Evolutionary conservation across 2,113 vertebrate genomes (phyloP), one percentile per base, ranked within the genome.

Genomic region (Seriola rivoliana): DNA sequence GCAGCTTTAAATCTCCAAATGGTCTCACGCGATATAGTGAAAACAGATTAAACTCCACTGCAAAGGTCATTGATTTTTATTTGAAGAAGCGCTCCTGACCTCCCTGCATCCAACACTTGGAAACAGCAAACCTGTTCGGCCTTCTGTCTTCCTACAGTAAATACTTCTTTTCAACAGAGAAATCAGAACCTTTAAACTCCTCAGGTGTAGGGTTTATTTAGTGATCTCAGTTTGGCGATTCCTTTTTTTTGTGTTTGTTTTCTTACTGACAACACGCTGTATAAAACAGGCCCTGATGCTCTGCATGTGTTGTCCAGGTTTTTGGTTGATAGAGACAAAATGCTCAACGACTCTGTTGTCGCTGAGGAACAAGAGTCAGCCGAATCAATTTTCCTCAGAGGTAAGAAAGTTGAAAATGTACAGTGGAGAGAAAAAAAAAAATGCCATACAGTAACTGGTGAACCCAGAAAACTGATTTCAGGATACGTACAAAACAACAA

Each of bases 391-490:
- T 73, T 57, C 59, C 84, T 84, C 80, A 58, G 29, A 50, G 75
- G 68, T 48, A 63, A 82, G 36, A 80, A 10, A 42, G 74, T 52
- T 76, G 77, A 86, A 80, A 65, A 54, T 76, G 34, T 42, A 77
- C 48, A 71, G 17, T 73, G 69, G 62, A 54, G 46, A 64, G 62
- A 60, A 63, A 38, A 21, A 19, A 60, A 54, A 54, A 52, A 36
- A 76, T 42, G 32, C 42, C 52, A 78, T 25, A 10, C 52, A 11
- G 21, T 62, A 64, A 78, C 87, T 75, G 72, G 40, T 55, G 85
- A 80, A 38, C 32, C 63, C 1, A 25, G 70, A 85, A 81, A 71
- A 69, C 16, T 42, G 71, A 87, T 89, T 79, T 88, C 10, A 75
- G 81, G 66, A 92, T 85, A 80, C 21, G 29, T 29, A 29, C 29